Base-by-base conservation (phyloP, 2,113 vertebrate species). In the Heterotilapia buettikoferi region DNA sequence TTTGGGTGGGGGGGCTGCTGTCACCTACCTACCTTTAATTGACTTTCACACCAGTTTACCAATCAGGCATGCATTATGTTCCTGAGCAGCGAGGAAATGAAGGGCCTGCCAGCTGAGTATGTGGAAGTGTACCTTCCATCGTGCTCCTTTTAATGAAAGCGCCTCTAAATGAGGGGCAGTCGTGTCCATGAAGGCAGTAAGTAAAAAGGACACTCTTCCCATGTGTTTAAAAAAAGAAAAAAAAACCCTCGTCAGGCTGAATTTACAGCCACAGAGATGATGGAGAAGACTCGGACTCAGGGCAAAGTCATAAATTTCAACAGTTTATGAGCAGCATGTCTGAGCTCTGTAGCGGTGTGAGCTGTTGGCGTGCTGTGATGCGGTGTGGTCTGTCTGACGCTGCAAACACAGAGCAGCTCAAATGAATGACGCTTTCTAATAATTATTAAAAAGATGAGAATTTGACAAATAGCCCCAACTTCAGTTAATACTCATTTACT, bases 191-290 rank as follows among this genome's bases (percentile, higher is more conserved):
- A 88, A 24, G 88, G 76, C 78, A 81, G 84, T 80, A 68, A 68
- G 84, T 40, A 76, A n/a, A 88, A 87, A 86, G 89, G 87, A 92
- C 79, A 92, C 14, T 94, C 89, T 87, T 89, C 89, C 88, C 87
- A 93, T 66, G 78, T 89, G 36, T 50, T 43, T n/a, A 63, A 71
- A 43, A 82, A 86, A 92, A 84, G n/a, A 18, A 76, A 33, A 9
- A 8, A 1, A 29, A 80, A 84, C 90, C 85, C 61, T 87, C 87
- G 89, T 94, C 92, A 86, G 83, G 80, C 53, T 85, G 83, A 92
- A 95, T 94, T 93, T 92, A 95, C 87, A 90, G 79, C 90, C 61
- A 16, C 16, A 7, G n/a, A 78, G 86, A 86, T 92, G 93, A 94
- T 93, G 91, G 92, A 92, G 90, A 91, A 56, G 63, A 88, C 80